Evolutionary conservation across 2,113 vertebrate genomes (phyloP).

Genomic region (Hippocampus comes): DNA sequence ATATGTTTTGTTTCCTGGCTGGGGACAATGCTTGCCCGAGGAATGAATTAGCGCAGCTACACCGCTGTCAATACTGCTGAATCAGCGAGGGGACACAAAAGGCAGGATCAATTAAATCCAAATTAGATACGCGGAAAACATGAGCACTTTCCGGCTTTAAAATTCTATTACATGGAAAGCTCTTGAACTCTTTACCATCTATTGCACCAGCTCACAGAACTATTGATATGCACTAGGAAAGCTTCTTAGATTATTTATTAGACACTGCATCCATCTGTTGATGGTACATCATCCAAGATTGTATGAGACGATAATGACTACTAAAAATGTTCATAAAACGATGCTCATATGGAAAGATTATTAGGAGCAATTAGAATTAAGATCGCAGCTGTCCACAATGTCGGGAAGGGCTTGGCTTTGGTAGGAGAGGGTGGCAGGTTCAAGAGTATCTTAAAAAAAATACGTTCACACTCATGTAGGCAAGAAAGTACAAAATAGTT

Average conservation of each 20-base stretch:
- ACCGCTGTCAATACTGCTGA: conserved; percentile 66
- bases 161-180: conserved; percentile 55
- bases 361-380: conserved; percentile 9
- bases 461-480: neutral
- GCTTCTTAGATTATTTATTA: conserved; percentile 35
- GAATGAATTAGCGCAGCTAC: conserved; percentile 70
- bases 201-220: conserved; percentile 34
- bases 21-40: conserved; percentile 34
- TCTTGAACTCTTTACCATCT: conserved; percentile 40
- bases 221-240: conserved; percentile 40
- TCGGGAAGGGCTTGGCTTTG: neutral
- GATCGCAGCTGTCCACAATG: neutral
- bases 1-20: conserved; percentile 42
- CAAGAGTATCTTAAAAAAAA: neutral
- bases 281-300: conserved; percentile 1
- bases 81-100: conserved; percentile 53
- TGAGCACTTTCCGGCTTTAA: conserved; percentile 45
- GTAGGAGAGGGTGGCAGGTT: neutral
- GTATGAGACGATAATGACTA: conserved; percentile 15
- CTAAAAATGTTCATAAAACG: conserved; percentile 1
- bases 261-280: neutral
- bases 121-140: conserved; percentile 54
- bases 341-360: conserved; percentile 16
- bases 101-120: conserved; percentile 67
- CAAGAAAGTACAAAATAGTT: too few relatives aligned